These are phyloP conservation scores for Pachypeltis micranthus DNA, from an alignment of 1,140 invertebrate species.

Conservation along the genomic window DNA sequence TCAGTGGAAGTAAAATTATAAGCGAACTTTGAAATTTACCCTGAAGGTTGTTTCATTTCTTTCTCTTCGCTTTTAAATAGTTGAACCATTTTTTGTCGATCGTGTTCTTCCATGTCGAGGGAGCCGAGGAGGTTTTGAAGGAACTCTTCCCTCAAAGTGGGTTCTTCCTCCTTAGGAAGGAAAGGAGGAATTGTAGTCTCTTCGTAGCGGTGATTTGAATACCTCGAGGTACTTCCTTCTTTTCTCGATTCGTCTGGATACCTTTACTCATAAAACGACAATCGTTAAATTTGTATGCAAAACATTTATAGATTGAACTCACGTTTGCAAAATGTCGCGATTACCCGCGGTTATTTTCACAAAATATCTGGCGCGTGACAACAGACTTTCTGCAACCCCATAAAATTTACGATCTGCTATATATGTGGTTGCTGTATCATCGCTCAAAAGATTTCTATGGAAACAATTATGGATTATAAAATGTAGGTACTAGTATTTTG, in stretches of 20 bases:
- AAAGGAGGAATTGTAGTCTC: background rate
- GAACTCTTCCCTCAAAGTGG: conserved; percentile 11
- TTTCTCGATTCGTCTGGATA: background rate
- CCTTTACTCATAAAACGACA: too few relatives aligned
- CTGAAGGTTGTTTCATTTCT: conserved; percentile 11
- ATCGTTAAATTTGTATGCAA: too few relatives aligned
- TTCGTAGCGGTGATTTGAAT: conserved; percentile 4
- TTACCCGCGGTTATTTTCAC: too few relatives aligned
- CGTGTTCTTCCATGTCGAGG: conserved; percentile 14
- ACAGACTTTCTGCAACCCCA: too few relatives aligned
- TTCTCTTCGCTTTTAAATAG: conserved; percentile 15
- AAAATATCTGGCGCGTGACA: too few relatives aligned
- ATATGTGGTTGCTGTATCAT: too few relatives aligned
- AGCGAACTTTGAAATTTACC: background rate
- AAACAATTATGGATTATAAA: too few relatives aligned
- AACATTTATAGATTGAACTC: too few relatives aligned
- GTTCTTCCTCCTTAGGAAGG: background rate
- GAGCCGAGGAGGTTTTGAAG: conserved; percentile 18
- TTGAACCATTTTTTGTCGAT: conserved; percentile 8
- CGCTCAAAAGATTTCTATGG: too few relatives aligned
- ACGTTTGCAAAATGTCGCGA: too few relatives aligned
- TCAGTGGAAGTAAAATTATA: background rate
- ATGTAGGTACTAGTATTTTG: too few relatives aligned
- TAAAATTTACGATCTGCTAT: too few relatives aligned
- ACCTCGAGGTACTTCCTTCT: background rate